These are phyloP conservation scores for Drosophila baimaii DNA, from an alignment of 1,140 invertebrate species.

Conservation along the genomic window DNA sequence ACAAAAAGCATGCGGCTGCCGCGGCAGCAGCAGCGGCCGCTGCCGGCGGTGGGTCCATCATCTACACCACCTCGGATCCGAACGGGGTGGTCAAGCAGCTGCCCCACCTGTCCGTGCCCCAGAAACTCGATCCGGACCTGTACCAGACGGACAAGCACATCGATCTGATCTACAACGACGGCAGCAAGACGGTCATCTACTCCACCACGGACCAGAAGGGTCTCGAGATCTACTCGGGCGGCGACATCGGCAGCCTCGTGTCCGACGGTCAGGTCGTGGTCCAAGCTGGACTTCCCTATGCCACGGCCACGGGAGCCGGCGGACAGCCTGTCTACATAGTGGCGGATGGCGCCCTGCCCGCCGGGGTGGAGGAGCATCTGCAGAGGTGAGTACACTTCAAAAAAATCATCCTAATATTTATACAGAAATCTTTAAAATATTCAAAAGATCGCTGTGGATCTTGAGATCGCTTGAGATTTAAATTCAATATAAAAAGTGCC, in stretches of 20 bases:
- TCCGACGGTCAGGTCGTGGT: constrained; percentile 82
- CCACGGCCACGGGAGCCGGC: constrained; percentile 63
- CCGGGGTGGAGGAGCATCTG: constrained; percentile 76
- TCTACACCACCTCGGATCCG: constrained; percentile 81
- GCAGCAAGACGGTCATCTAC: constrained; percentile 92
- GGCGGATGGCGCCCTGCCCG: constrained; percentile 64
- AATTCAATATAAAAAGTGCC: not conserved
- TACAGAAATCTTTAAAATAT: not conserved
- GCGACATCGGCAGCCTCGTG: constrained; percentile 85
- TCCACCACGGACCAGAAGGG: constrained; percentile 87
- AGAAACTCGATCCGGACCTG: constrained; percentile 78
- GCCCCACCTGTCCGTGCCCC: constrained; percentile 85
- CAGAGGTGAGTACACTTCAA: constrained; percentile 82
- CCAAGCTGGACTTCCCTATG: constrained; percentile 80
- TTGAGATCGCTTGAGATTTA: not conserved
- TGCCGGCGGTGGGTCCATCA: constrained; percentile 71
- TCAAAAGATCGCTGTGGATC: no score
- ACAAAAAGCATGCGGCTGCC: constrained; percentile 75
- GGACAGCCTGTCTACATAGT: constrained; percentile 84
- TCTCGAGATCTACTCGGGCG: constrained; percentile 85
- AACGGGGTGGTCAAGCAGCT: constrained; percentile 85
- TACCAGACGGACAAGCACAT: constrained; percentile 85
- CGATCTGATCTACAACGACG: constrained; percentile 92
- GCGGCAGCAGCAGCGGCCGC: constrained; percentile 43
- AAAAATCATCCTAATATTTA: no score